A percentile compares a stretch with the other conserved stretches of the same genome.
phyloP scores from a whole-genome alignment of 2,113 vertebrate genomes.

The Collichthys lucidus region DNA sequence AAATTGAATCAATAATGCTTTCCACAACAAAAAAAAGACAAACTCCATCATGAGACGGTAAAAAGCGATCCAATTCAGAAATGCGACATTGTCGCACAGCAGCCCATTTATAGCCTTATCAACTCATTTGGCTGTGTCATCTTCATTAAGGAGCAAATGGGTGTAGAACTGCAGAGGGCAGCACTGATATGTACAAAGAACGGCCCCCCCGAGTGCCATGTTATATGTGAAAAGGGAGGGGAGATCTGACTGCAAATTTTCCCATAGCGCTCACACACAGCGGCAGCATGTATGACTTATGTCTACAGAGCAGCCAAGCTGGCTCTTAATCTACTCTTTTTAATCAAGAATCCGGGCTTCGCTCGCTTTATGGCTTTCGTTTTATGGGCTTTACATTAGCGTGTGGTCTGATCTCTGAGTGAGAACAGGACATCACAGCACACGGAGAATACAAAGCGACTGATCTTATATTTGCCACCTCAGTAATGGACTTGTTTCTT shows the following conservation, averaged over 20 bases:
- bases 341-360: conserved; percentile 63
- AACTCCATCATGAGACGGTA: not conserved
- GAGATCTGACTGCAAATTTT: conserved; percentile 43
- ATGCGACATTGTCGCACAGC: conserved; percentile 32
- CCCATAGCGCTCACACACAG: conserved; percentile 30
- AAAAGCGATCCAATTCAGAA: conserved; percentile 29
- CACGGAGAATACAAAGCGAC: conserved; percentile 36
- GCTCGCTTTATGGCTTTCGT: conserved; percentile 44
- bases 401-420: conserved; percentile 31
- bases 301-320: conserved; percentile 35
- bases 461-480: conserved; percentile 32
- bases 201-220: conserved; percentile 52
- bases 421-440: conserved; percentile 47
- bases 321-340: conserved; percentile 61
- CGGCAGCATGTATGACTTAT: conserved; percentile 41
- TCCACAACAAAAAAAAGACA: conserved; percentile 22
- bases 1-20: conserved; percentile 7
- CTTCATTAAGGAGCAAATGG: conserved; percentile 67
- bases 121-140: conserved; percentile 57
- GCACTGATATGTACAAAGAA: conserved; percentile 75
- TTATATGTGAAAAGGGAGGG: conserved; percentile 53
- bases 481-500: conserved; percentile 51
- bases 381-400: conserved; percentile 60
- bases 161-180: conserved; percentile 81
- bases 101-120: conserved; percentile 56